These are phyloP conservation scores for Oscheius sp. DNA, from an alignment of 1,140 invertebrate genomes.

Conservation along the genomic window DNA sequence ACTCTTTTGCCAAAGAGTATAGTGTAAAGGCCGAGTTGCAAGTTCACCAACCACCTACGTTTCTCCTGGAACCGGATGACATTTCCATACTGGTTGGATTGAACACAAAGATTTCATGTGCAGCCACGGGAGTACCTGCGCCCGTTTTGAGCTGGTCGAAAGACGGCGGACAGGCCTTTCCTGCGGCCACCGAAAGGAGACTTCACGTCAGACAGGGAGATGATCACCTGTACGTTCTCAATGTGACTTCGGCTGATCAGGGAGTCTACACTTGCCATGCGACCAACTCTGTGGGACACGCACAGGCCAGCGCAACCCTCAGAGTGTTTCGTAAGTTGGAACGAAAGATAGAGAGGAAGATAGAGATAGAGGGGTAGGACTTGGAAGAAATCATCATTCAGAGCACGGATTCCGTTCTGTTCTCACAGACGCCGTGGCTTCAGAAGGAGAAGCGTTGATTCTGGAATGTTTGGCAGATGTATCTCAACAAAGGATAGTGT, in stretches of 20 bases:
- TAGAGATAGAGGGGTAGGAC: background rate
- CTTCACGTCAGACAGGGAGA: slow-evolving; percentile 77
- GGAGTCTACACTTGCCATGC: slow-evolving; percentile 91
- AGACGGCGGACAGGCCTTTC: slow-evolving; percentile 86
- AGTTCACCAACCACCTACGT: slow-evolving; percentile 20
- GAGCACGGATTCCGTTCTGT: slow-evolving; percentile 1
- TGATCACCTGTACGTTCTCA: slow-evolving; percentile 84
- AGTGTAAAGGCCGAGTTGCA: background rate
- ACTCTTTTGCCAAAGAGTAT: background rate
- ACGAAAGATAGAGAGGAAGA: background rate
- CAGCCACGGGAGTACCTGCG: slow-evolving; percentile 79
- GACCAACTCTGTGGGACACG: slow-evolving; percentile 79
- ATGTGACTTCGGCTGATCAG: slow-evolving; percentile 80
- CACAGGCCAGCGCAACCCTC: slow-evolving; percentile 82
- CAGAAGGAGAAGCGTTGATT: background rate
- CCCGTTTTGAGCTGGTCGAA: slow-evolving; percentile 89
- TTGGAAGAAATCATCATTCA: background rate
- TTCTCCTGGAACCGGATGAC: slow-evolving; percentile 69
- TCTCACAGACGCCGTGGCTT: background rate
- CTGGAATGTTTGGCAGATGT: slow-evolving; percentile 8
- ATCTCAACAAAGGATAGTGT: slow-evolving; percentile 2
- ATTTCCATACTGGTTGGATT: slow-evolving; percentile 78
- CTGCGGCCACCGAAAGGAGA: slow-evolving; percentile 83
- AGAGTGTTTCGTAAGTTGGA: slow-evolving; percentile 72
- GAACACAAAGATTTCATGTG: slow-evolving; percentile 84